Evolutionary conservation across 2,797 vertebrate species (phyloP).

Genomic region (Cynodonichthys magdalenae): DNA sequence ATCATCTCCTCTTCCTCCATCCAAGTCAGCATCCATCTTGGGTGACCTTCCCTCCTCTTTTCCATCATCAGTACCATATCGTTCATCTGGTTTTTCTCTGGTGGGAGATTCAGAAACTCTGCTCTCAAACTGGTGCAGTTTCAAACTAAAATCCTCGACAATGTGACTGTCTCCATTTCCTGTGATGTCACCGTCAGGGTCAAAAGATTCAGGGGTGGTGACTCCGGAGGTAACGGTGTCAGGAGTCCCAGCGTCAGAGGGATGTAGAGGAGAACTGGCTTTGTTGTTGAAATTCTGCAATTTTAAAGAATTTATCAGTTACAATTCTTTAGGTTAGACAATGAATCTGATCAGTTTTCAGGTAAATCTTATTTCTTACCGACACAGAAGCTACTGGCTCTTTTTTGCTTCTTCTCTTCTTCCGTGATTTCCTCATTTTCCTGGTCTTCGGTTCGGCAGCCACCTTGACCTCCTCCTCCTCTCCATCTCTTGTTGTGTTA

Average conservation of each 20-base stretch:
- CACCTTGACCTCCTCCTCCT: conserved; percentile 50
- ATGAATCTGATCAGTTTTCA: not conserved
- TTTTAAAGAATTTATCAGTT: conserved; percentile 1
- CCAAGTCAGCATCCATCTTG: conserved; percentile 33
- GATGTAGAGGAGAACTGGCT: conserved; percentile 15
- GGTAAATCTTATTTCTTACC: conserved; percentile 51
- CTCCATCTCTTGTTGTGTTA: conserved; percentile 49
- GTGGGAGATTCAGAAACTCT: conserved; percentile 10
- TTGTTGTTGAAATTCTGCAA: conserved; percentile 62
- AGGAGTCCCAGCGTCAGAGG: conserved; percentile 55
- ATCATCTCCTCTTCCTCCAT: conserved; percentile 32
- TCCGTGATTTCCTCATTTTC: conserved; percentile 54
- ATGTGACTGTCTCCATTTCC: conserved; percentile 19
- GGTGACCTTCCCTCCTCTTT: conserved; percentile 5
- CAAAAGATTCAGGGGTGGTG: conserved; percentile 54
- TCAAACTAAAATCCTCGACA: conserved; percentile 42
- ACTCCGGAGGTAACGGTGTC: conserved; percentile 68
- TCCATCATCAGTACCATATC: conserved; percentile 1
- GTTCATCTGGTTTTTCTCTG: not conserved
- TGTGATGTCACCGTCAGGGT: conserved; percentile 18
- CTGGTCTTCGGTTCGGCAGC: conserved; percentile 36
- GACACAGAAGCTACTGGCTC: conserved; percentile 23
- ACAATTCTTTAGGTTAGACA: not conserved
- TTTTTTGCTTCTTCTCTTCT: conserved; percentile 62
- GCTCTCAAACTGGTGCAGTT: conserved; percentile 29